Evolutionary conservation across 2,113 vertebrate genomes (phyloP), one percentile per base, ranked within the genome.

Genomic region (Semicossyphus pulcher): DNA sequence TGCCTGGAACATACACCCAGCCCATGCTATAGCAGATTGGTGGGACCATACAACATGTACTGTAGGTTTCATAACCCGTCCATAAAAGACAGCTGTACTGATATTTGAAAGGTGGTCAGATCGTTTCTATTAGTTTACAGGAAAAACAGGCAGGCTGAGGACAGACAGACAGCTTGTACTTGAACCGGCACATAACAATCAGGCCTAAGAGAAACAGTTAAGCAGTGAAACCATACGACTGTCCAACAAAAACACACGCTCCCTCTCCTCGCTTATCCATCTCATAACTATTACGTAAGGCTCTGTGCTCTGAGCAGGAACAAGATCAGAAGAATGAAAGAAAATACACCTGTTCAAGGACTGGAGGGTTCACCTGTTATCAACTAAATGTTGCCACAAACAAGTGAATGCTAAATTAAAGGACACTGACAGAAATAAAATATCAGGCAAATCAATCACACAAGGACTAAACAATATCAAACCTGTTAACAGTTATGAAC

Each of bases 51-150:
- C 28, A 72, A 59, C 32, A 31, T 11, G 41, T 10, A 45, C 45
- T 47, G 31, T 28, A 37, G 26, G 9, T 11, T 39, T 76, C 81
- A 56, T 72, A 82, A 21, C 37, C 11, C 2, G 82, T 72, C 12
- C 53, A 70, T 63, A 48, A 49, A 36, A 74, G 31, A 57, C 52
- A 57, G 42, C 41, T 58, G 52, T 31, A 51, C 52, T 64, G 32
- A 23, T 31, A 45, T 74, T 29, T 39, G 18, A 52, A 63, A 87
- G 68, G 18, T 60, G 47, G 36, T 61, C 82, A 67, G 37, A 87
- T 85, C 34, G 73, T 78, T 81, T 86, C 84, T 76, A 75, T 72
- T 62, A 56, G 59, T 78, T 59, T 59, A 51, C 31, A 69, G 77
- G 34, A 49, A 74, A 51, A 48, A 78, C 73, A 29, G 79, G 72